Evolutionary conservation across 1,140 invertebrate species (phyloP), one percentile per base, ranked within the genome.

Genomic region (Apis cerana): DNA sequence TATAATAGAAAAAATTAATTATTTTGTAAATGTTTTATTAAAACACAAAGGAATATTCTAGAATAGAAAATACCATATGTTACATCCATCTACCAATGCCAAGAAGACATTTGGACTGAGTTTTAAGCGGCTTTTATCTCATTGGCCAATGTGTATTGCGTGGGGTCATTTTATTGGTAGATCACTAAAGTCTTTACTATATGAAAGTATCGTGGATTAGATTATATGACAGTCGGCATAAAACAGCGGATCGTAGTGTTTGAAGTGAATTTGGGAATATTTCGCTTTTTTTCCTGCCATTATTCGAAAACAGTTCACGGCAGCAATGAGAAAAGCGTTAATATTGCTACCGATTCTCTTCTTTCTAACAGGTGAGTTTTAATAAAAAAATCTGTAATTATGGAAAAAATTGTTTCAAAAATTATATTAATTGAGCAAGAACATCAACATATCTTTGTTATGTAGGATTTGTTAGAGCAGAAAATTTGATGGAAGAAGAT

Each of bases 261-360:
- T 21, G 61, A 27, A 17, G 8, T 9, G 15, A 43, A 50, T 65
- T 33, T 4, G 1, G 8, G 8, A n/a, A 13, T n/a, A 17, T 79
- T 59, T 77, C 72, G 59, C 9, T 77, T 85, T 80, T 86, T 77
- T 65, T 88, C 64, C 54, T 89, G 78, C 86, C 82, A 87, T 86
- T 88, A 84, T 83, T 88, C 27, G 75, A 62, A n/a, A 61, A 75
- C 70, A 19, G 72, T 69, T 72, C 48, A 69, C 75, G 52, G 27
- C n/a, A 71, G 70, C 68, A n/a, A 96, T 96, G 96, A 96, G 94
- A 90, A 94, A 95, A 84, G 93, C 95, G 64, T 80, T 95, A 72
- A 90, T 95, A 85, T 85, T 94, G 72, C 75, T 94, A 58, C 84
- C 95, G 11, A 93, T 93, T 27, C 85, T 95, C 75, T 91, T 95